These are phyloP conservation scores for Pedetes capensis DNA, from an alignment of 2,113 vertebrate species.

Conservation along the genomic window DNA sequence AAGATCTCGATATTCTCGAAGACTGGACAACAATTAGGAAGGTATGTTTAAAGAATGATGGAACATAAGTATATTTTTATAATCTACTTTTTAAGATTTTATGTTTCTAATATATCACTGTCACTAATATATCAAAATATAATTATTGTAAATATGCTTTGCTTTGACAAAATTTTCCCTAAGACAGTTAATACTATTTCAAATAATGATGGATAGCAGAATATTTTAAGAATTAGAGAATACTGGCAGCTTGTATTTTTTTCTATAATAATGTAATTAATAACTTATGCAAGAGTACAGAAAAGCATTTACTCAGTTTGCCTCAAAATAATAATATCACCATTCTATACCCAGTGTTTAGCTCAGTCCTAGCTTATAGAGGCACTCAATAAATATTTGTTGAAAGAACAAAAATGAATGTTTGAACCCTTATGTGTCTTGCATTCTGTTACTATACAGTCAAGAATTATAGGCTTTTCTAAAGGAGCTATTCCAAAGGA, in stretches of 20 bases:
- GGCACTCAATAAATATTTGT: not conserved
- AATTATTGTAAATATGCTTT: slow-evolving; percentile 29
- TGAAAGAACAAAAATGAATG: slow-evolving; percentile 21
- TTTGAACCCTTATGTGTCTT: slow-evolving; percentile 25
- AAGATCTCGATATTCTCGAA: slow-evolving; percentile 97
- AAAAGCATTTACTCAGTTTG: slow-evolving; percentile 32
- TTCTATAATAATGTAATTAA: slow-evolving; percentile 1
- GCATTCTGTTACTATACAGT: not conserved
- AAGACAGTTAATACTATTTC: not conserved
- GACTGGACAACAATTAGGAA: slow-evolving; percentile 98
- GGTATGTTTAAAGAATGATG: slow-evolving; percentile 81
- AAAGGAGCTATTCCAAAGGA: too few relatives aligned
- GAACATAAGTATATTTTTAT: not conserved
- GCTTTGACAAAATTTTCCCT: slow-evolving; percentile 30
- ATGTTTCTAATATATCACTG: too few relatives aligned
- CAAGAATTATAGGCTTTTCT: too few relatives aligned
- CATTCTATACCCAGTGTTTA: not conserved
- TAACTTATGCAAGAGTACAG: slow-evolving; percentile 23
- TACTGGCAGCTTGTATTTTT: slow-evolving; percentile 18
- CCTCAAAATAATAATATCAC: not conserved
- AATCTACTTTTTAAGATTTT: slow-evolving; percentile 27
- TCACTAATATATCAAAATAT: slow-evolving; percentile 10
- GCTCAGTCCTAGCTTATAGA: not conserved
- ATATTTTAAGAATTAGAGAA: slow-evolving; percentile 44
- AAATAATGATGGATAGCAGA: not conserved